Evolutionary conservation across 2,113 vertebrate genomes (phyloP), one percentile per base, ranked within the genome.

Genomic region (Xiphophorus hellerii): DNA sequence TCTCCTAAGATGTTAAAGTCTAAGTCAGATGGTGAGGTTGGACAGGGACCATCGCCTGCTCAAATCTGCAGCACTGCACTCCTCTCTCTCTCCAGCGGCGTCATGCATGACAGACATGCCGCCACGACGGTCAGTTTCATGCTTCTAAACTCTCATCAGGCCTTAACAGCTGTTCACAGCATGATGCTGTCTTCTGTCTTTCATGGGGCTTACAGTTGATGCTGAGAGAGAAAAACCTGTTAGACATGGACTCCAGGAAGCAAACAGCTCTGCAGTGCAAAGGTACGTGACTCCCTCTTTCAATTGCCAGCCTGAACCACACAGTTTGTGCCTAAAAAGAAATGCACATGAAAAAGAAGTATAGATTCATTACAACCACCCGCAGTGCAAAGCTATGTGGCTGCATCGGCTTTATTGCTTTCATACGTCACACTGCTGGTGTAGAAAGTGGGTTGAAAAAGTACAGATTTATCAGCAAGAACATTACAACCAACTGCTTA

Each of bases 191-290:
- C 72, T 64, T 1, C 0, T 76, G 44, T 76, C 28, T 79, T 80
- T 81, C 62, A 62, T 71, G 93, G 93, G 92, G 86, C 44, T 84
- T 94, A 39, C 94, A 93, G 71, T 82, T 91, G 35, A 33, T 76
- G 64, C 85, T 89, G 64, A 90, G 94, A 69, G 97, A 95, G 78
- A 93, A 96, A 0, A 79, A 79, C 44, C 93, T 96, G 62, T 94
- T 96, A 70, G 96, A 98, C 90, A 95, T 96, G 5, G 96, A 97
- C 84, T 93, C 90, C 87, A 97, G 96, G 89, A 96, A 95, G 76
- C 95, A 95, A 85, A 85, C 94, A 88, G 91, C 94, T 78, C 83
- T 96, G 79, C 96, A 97, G 84, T 94, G 92, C 90, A 97, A 96
- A 95, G 97, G 97, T 98, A 88, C 92, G 88, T 22, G n/a, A 69